Evolutionary conservation across 2,797 vertebrate species (phyloP).

Genomic region (Chelidonichthys spinosus): DNA sequence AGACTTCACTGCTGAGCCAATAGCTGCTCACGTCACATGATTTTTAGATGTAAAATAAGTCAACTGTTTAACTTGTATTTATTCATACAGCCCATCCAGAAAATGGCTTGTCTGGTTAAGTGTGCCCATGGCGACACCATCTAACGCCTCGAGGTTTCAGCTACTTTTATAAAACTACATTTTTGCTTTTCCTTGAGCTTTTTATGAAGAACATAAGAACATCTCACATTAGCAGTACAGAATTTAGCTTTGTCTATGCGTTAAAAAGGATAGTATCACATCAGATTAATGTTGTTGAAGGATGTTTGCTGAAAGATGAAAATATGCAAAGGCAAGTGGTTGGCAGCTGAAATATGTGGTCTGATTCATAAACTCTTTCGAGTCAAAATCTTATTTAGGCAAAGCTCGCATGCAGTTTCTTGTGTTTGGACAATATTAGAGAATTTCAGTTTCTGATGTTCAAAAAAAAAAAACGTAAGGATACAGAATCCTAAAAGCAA

Average conservation of each 20-base stretch:
- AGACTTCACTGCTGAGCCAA: conserved; percentile 23
- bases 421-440: neutral
- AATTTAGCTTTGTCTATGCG: conserved; percentile 1
- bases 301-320: neutral
- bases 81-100: conserved; percentile 39
- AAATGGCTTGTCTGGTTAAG: conserved; percentile 40
- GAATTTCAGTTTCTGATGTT: neutral
- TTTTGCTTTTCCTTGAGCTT: conserved; percentile 15
- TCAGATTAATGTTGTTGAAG: neutral
- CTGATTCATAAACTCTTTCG: conserved; percentile 1
- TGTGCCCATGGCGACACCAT: conserved; percentile 35
- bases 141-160: conserved; percentile 35
- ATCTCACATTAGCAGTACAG: neutral
- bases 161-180: conserved; percentile 31
- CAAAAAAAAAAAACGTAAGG: neutral
- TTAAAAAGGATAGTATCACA: neutral
- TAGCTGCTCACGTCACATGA: conserved; percentile 27
- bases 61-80: conserved; percentile 46
- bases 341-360: neutral
- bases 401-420: neutral
- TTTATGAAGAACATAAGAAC: conserved; percentile 9
- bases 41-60: conserved; percentile 51
- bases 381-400: neutral
- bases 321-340: neutral
- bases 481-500: conserved; percentile 11